These are phyloP conservation scores for Drosophila simulans DNA, from an alignment of 1,140 invertebrate genomes.

Conservation along the genomic window DNA sequence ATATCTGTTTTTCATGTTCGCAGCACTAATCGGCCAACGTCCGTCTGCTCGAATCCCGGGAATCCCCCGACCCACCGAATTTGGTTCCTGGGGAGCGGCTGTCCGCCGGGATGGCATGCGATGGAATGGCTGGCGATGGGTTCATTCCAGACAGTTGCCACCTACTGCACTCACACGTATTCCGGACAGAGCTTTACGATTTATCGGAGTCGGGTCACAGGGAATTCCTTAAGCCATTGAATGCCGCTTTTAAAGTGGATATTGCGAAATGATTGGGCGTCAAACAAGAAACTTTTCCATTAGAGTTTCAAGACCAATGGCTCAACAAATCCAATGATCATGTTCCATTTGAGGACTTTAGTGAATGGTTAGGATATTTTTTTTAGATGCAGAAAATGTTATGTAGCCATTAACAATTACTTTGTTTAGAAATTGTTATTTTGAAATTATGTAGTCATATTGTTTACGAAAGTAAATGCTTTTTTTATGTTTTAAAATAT, in stretches of 20 bases:
- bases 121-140: not conserved
- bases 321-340: not conserved
- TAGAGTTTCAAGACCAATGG: not conserved
- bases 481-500: no score
- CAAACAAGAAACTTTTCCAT: not conserved
- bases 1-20: constrained; percentile 79
- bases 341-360: not conserved
- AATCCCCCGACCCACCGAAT: not conserved
- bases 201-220: constrained; percentile 8
- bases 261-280: not conserved
- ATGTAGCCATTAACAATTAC: no score
- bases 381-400: not conserved
- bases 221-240: not conserved
- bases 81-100: not conserved
- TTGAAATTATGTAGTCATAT: no score
- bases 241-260: not conserved
- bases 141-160: constrained; percentile 16
- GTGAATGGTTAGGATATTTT: no score
- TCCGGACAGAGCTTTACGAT: constrained; percentile 3
- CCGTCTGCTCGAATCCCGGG: constrained; percentile 7
- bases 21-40: constrained; percentile 62
- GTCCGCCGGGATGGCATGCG: no score
- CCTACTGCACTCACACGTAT: constrained; percentile 24
- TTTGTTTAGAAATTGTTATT: no score
- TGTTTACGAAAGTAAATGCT: no score